Base-by-base conservation (phyloP, 2,888 invertebrate species). In the Acanthacorydalis orientalis region DNA sequence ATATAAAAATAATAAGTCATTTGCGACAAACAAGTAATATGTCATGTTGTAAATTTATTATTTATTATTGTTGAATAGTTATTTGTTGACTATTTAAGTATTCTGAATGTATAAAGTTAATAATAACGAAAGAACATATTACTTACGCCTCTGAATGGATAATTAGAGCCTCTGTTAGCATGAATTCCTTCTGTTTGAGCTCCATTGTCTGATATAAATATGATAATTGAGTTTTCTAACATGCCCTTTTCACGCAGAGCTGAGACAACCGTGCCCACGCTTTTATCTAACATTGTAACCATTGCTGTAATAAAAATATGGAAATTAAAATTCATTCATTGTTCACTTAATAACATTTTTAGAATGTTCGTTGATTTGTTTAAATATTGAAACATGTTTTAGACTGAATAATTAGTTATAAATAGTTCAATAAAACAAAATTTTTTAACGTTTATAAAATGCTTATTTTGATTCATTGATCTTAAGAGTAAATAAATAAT, bases 131-230 rank as follows among this genome's bases (percentile, higher is more conserved):
- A 43, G 14, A 48, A 47, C 47, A 8, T 23, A 31, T 35, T 47
- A 59, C 72, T 67, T 66, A 82, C 85, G 37, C 87, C 87, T 63
- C 80, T 72, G 10, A 87, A 63, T 12, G 88, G 87, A 70, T 76
- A 83, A 64, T 88, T 88, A 10, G 84, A 85, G 4, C 81, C 87
- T 48, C 78, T 77, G 63, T 90, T 92, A 31, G 73, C 63, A 57
- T 82, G 78, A 45, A 73, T 60, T 0, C 87, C 89, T 52, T 74
- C 68, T 1, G 87, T 79, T 42, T 86, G 83, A 0, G 82, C 88
- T 1, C 91, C 90, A 61, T 93, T 93, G 61, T 95, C 95, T 11
- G 90, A 83, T 57, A 83, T 77, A 61, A 95, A 95, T 1, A 89
- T 65, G 45, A 96, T 74, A 41, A 95, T 77, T 1, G 90, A 85